Percentiles rank a stretch among this genome's conserved stretches.
Conservation (phyloP, 2,888 invertebrate species). For the Strigamia maritima region DNA sequence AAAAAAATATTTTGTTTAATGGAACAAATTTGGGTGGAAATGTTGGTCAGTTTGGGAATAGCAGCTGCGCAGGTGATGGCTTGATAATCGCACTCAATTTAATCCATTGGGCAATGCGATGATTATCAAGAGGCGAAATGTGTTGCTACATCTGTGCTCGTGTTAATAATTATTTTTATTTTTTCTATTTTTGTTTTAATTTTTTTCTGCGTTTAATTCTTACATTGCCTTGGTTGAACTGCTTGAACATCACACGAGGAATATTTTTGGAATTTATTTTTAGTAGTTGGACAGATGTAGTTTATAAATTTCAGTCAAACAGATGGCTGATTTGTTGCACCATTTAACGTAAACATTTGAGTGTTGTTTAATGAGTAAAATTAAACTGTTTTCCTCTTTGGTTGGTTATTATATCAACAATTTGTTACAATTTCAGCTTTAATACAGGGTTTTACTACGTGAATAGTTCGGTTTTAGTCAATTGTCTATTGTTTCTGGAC, state of each 20-base stretch:
- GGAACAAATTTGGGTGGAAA: neutral
- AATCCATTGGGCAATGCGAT: neutral
- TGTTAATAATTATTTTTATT: neutral
- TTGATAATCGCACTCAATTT: neutral
- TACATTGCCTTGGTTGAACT: neutral
- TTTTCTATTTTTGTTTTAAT: neutral
- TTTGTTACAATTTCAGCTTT: neutral
- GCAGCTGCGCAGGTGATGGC: neutral
- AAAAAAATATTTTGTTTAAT: neutral
- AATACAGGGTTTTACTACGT: too few relatives aligned
- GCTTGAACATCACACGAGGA: neutral
- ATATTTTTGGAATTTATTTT: neutral
- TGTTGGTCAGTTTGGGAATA: neutral
- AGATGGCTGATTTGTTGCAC: neutral
- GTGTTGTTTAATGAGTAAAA: neutral
- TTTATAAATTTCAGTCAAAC: neutral
- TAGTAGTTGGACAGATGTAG: neutral
- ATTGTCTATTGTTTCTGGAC: too few relatives aligned
- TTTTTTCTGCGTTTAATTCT: neutral
- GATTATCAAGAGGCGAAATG: neutral
- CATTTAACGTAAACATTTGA: neutral
- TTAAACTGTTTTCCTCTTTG: neutral
- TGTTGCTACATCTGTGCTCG: neutral
- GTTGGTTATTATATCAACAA: neutral
- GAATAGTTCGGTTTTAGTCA: too few relatives aligned